Evolutionary conservation across 2,797 vertebrate genomes (phyloP).

Genomic region (Rhyacichthys aspro): DNA sequence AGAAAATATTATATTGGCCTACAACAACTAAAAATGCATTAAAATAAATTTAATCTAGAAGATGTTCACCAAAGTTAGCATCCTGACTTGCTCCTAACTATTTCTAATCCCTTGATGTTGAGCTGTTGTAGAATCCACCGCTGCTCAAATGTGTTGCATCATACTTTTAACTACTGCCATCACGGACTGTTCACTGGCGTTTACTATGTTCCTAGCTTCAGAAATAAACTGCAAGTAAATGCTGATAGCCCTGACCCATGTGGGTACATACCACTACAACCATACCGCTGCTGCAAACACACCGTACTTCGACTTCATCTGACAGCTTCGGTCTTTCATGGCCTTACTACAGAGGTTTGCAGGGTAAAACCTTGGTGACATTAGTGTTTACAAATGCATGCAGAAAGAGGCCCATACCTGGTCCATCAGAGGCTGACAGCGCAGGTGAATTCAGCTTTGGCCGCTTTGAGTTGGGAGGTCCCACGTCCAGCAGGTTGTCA

Average conservation of each 20-base stretch:
- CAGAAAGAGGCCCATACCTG: conserved; percentile 86
- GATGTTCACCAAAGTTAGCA: no score
- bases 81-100: no score
- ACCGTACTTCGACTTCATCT: background rate
- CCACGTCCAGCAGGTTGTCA: conserved; percentile 95
- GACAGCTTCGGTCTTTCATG: background rate
- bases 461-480: conserved; percentile 95
- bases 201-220: no score
- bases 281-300: background rate
- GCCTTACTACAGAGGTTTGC: accelerated
- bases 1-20: no score
- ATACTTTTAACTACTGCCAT: background rate
- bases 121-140: no score
- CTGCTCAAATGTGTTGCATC: background rate
- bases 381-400: conserved; percentile 29
- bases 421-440: conserved; percentile 89
- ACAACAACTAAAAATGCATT: no score
- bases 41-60: no score
- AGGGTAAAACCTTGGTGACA: background rate
- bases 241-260: background rate
- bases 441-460: conserved; percentile 96
- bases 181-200: background rate
- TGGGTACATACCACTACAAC: background rate
- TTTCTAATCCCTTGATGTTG: no score
- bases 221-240: background rate